Evolutionary conservation across 1,140 invertebrate species (phyloP), one percentile per base, ranked within the genome.

Genomic region (Muscidifurax raptorellus): DNA sequence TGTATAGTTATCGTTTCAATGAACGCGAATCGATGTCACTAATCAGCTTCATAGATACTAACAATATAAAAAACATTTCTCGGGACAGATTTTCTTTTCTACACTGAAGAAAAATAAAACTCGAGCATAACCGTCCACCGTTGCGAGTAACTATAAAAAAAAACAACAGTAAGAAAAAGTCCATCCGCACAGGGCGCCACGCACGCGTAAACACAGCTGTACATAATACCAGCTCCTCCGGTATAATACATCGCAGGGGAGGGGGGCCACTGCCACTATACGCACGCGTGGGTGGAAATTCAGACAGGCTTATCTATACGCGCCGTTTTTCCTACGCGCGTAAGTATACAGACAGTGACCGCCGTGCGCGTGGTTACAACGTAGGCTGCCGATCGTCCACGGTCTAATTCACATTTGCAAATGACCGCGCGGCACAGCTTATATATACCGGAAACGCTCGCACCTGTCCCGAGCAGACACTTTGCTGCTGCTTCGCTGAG

Each of bases 341-440:
- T n/a, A n/a, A 52, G 47, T 52, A 2, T 52, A 52, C 15, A 22
- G 47, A 52, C 47, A 52, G 47, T 52, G 15, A 52, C 47, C 22
- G 32, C 32, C 32, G 15, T 18, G 30, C 67, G 76, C 69, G 83
- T 64, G 78, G 52, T n/a, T 59, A 22, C 18, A n/a, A 59, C 52
- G 52, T n/a, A 59, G 52, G 52, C 52, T 72, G 66, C 52, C 78
- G 66, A 84, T 84, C 40, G 69, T 79, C 80, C 84, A 85, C 84
- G 84, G 84, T 85, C 84, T 85, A 85, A 85, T 85, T 85, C 84
- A 78, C 84, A 74, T 85, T 85, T 76, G 79, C 83, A 84, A 80
- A 67, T 76, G 72, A 67, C 2, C 84, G 69, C 27, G 64, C 52
- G n/a, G 72, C 72, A n/a, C 15, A 82, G 47, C 75, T 30, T 13